phyloP scores from a whole-genome alignment of 1,140 invertebrate species.

The Prorops nasuta region DNA sequence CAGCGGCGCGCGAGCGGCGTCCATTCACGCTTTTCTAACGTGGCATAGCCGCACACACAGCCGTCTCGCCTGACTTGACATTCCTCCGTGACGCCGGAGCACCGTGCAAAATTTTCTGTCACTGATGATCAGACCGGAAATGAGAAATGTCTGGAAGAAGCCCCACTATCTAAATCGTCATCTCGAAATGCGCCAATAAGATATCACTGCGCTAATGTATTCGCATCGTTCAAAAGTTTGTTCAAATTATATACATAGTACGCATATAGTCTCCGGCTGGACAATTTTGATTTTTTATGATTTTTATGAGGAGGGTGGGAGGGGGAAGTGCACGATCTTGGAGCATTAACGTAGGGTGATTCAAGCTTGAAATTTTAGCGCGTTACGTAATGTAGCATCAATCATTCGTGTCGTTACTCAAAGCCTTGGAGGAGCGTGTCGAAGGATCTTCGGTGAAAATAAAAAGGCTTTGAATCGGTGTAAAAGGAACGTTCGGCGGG shows the following conservation, averaged over 20 bases:
- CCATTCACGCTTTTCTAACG: too few relatives aligned
- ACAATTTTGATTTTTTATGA: too few relatives aligned
- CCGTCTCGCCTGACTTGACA: slow-evolving; percentile 20
- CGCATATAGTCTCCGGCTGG: too few relatives aligned
- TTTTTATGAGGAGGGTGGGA: too few relatives aligned
- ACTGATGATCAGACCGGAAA: slow-evolving; percentile 18
- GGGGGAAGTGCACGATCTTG: too few relatives aligned
- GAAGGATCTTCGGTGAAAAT: not conserved
- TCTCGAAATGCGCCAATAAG: too few relatives aligned
- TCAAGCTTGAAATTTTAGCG: not conserved
- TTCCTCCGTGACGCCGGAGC: slow-evolving; percentile 13
- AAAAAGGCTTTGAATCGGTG: not conserved
- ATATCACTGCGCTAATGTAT: too few relatives aligned
- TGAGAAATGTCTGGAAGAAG: slow-evolving; percentile 19
- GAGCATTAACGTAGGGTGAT: not conserved
- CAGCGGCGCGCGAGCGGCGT: slow-evolving; percentile 19
- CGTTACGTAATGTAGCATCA: not conserved
- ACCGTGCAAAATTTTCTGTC: slow-evolving; percentile 18
- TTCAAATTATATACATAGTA: too few relatives aligned
- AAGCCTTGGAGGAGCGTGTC: not conserved
- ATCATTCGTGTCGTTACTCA: not conserved
- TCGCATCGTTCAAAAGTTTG: too few relatives aligned
- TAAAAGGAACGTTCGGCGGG: not conserved
- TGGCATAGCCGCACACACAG: not conserved
- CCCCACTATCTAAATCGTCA: too few relatives aligned